Evolutionary conservation across 1,140 invertebrate genomes (phyloP).

Genomic region (Metopolophium dirhodum): DNA sequence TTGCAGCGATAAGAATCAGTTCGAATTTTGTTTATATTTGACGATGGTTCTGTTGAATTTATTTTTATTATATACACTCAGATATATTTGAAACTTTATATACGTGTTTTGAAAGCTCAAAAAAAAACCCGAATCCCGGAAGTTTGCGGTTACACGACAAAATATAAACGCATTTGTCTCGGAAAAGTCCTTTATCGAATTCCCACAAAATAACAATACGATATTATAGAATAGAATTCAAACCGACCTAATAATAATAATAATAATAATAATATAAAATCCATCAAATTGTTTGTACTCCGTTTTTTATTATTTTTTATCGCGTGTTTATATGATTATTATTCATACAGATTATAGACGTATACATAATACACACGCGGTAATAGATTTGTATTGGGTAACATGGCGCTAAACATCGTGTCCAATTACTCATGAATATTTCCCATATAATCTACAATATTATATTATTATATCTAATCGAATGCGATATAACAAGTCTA

Average conservation of each 20-base stretch:
- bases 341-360: background rate
- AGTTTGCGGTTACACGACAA: background rate
- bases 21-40: background rate
- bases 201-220: background rate
- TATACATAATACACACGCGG: background rate
- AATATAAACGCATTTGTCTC: background rate
- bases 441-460: background rate
- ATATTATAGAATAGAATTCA: background rate
- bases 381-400: background rate
- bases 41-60: background rate
- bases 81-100: background rate
- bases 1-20: background rate
- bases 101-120: background rate
- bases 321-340: background rate
- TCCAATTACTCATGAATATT: background rate
- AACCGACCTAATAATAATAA: background rate
- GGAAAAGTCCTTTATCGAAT: conserved; percentile 18
- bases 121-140: background rate
- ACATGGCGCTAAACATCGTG: background rate
- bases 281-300: background rate
- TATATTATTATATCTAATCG: background rate
- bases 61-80: background rate
- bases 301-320: background rate
- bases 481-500: background rate
- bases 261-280: background rate